Percentiles rank a stretch among this genome's conserved stretches.
phyloP scores from a whole-genome alignment of 1,140 invertebrate genomes.

The Hycleus phaleratus region DNA sequence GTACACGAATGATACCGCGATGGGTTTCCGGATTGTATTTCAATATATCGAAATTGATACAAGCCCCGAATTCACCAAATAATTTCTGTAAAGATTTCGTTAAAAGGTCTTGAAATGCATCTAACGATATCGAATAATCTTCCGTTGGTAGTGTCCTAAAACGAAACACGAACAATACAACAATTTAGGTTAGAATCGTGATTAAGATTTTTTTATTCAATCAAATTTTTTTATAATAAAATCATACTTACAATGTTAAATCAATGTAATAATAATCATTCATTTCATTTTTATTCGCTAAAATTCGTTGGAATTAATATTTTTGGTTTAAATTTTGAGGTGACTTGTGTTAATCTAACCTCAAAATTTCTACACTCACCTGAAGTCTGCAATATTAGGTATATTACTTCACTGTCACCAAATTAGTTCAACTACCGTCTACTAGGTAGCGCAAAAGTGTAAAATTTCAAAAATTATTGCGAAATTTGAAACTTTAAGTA shows the following conservation, averaged over 20 bases:
- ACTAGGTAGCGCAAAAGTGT: no score
- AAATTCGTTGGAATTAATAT: no score
- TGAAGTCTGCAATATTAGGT: no score
- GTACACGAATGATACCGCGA: slow-evolving; percentile 51
- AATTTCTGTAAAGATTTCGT: slow-evolving; percentile 34
- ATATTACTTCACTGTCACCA: no score
- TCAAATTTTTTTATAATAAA: slow-evolving; percentile 1
- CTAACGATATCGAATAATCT: slow-evolving; percentile 39
- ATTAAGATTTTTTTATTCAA: no score
- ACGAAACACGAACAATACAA: slow-evolving; percentile 16
- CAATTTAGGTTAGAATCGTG: neutral
- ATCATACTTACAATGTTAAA: slow-evolving; percentile 42
- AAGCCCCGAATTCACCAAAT: slow-evolving; percentile 52
- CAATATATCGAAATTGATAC: slow-evolving; percentile 48
- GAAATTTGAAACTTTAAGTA: no score
- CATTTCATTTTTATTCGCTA: slow-evolving; percentile 7
- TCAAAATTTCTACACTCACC: no score
- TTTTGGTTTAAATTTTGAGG: no score
- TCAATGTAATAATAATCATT: slow-evolving; percentile 32
- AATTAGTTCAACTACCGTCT: no score
- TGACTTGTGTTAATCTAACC: no score
- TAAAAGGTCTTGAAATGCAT: slow-evolving; percentile 35
- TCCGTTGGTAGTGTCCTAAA: slow-evolving; percentile 45
- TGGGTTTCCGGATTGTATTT: slow-evolving; percentile 45
- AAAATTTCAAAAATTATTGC: no score